Base-by-base conservation (phyloP, 2,113 vertebrate species). In the Bufo gargarizans region DNA sequence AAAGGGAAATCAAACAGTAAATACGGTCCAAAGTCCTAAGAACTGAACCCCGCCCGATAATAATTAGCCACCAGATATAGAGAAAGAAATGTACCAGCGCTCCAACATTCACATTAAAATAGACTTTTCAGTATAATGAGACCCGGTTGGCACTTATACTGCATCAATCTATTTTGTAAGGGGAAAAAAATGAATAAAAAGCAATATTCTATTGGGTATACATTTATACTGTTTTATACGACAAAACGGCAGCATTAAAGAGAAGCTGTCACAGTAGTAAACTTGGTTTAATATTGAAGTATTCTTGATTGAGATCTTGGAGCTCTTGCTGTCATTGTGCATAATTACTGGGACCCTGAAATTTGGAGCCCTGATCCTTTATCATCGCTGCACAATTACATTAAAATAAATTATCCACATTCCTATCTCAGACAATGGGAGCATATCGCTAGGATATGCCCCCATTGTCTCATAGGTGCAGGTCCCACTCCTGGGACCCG, bases 81-180 rank as follows among this genome's bases (percentile, higher is more conserved):
- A 47, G 16, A 50, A 55, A 1, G 12, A 8, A 49, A 47, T 45
- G 45, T 50, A 77, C 84, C 84, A 86, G 84, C 84, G 6, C 16
- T 45, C 56, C 71, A 61, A 45, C 72, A 86, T 86, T 86, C 84
- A 86, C 84, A 65, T 17, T 49, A 77, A 86, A 86, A 86, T 86
- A 86, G 84, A 77, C 72, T 77, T 86, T 77, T 77, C 56, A 63
- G 82, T 84, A 71, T 71, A 33, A 61, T 47, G 17, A 59, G 71
- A 49, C 56, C 55, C 13, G n/a, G 8, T 59, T 55, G 19, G 19
- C 45, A 33, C 72, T 63, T 63, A 77, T 86, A 77, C 82, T 50
- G 49, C 12, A 63, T 17, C 65, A 33, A 56, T 86, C 84, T 86
- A 76, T 86, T 77, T 86, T 77, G 43, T 22, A 47, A 13, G 71